Evolutionary conservation across 1,140 invertebrate genomes (phyloP), one percentile per base, ranked within the genome.

Genomic region (Trichoplusia ni): DNA sequence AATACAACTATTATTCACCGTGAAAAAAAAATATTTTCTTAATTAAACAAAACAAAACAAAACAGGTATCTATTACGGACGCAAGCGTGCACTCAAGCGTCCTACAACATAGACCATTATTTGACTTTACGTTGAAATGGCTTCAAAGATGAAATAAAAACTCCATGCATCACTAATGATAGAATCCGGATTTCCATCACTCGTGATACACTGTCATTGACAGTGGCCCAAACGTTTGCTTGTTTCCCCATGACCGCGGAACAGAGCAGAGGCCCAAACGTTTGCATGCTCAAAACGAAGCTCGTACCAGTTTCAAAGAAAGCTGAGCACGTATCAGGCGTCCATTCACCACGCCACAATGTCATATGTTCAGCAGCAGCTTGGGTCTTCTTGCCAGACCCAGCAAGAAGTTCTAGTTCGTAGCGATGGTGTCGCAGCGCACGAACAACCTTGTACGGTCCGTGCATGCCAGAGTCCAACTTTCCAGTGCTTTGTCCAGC

Each of bases 61-160:
- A n/a, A n/a, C n/a, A n/a, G n/a, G n/a, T n/a, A n/a, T n/a, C 5
- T 31, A 9, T 31, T 31, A 2, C 29, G 14, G 16, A 13, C 35
- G 16, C 35, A 38, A 38, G 35, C 35, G 35, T 38, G 35, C 35
- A 38, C 35, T 38, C 35, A 38, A 38, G 35, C 16, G 16, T n/a
- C 35, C 11, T 1, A 3, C 3, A 38, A 38, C 35, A 38, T 5
- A 38, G 11, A 14, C 16, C 11, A 13, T 7, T 4, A 38, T 13
- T 38, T 38, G 16, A 31, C n/a, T 31, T 31, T 4, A 31, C 7
- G 2, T 31, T 31, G 29, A 31, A 31, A 6, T 9, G n/a, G 29
- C 29, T 31, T 31, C 29, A 31, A 31, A 31, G 1, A 14, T 2
- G 11, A 3, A 2, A 38, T 14, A n/a, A n/a, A n/a, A n/a, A n/a